A percentile compares a stretch with the other conserved stretches of the same genome.
phyloP scores from a whole-genome alignment of 2,888 invertebrate species.

The Mesorhabditis sp. region DNA sequence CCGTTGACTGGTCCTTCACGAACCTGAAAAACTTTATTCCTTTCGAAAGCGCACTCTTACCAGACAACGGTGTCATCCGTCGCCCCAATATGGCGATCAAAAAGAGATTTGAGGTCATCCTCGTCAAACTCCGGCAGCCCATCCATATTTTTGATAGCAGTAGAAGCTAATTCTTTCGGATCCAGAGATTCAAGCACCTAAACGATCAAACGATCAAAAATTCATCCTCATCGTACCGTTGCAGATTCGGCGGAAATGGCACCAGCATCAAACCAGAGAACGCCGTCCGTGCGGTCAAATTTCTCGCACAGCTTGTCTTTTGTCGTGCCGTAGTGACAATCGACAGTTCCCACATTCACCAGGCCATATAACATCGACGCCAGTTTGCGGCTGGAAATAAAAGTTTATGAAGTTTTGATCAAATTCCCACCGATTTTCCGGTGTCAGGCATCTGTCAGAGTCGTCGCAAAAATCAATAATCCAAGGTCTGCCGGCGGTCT shows the following conservation, averaged over 20 bases:
- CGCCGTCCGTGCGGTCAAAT: conserved; percentile 57
- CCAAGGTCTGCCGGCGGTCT: conserved; percentile 62
- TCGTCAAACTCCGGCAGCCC: conserved; percentile 66
- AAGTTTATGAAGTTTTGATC: not conserved
- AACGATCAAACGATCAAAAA: conserved; percentile 12
- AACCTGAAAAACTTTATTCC: conserved; percentile 21
- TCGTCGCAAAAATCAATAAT: conserved; percentile 64
- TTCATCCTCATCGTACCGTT: conserved; percentile 22
- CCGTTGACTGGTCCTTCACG: conserved; percentile 19
- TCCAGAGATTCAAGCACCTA: conserved; percentile 59
- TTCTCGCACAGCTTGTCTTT: conserved; percentile 62
- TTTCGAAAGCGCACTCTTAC: not conserved
- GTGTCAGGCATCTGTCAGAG: conserved; percentile 27
- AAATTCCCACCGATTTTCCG: conserved; percentile 20
- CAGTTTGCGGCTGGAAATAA: conserved; percentile 65
- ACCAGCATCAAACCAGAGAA: conserved; percentile 59
- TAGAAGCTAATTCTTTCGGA: conserved; percentile 66
- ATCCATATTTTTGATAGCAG: conserved; percentile 67
- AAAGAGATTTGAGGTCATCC: conserved; percentile 65
- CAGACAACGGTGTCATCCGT: conserved; percentile 6
- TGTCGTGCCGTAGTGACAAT: conserved; percentile 61
- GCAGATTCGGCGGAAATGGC: conserved; percentile 22
- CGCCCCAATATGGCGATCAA: conserved; percentile 18
- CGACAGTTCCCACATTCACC: conserved; percentile 64
- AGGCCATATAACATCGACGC: conserved; percentile 70